Base-by-base conservation (phyloP, 2,113 vertebrate genomes). In the Taxidea taxus region DNA sequence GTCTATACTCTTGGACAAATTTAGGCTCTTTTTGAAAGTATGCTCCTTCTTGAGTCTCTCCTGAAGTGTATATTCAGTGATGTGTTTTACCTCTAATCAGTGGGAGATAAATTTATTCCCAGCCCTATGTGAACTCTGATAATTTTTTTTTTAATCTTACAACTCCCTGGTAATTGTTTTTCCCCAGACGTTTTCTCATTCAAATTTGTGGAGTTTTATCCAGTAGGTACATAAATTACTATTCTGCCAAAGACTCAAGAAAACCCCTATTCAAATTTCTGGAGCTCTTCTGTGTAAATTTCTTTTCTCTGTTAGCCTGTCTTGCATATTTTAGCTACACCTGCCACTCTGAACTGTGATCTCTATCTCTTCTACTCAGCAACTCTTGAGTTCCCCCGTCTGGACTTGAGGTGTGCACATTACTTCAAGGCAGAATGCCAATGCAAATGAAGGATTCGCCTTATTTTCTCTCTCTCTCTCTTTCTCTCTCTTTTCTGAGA, bases 371-470 rank as follows among this genome's bases (percentile, higher is more conserved):
- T 83, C 49, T 82, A 6, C 20, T 82, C 34, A 87, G 78, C 84
- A 78, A 47, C 20, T 34, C 72, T 97, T 89, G n/a, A 96, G 11
- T 54, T 92, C 62, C 14, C 7, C 42, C 87, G 25, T 16, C 72
- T 56, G 70, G 56, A 51, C 51, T 37, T 27, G n/a, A 95, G 16
- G 44, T 78, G 93, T 81, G 25, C 31, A 58, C 60, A 91, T 94
- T 77, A 72, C 66, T 95, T 98, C 60, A 60, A 92, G 94, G 84
- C 66, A 90, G 39, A 87, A 92, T 80, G 80, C 47, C 88, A 90
- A n/a, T 78, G 47, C 44, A 66, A 16, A 6, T 44, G 80, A 83
- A 93, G 47, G 21, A 84, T 72, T 78, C 72, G 42, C 60, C 75
- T 51, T 95, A 72, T 74, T 88, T 49, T 93, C 15, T 49, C 21